Conservation (phyloP, 2,888 invertebrate genomes). For the Augochlorella aurata region DNA sequence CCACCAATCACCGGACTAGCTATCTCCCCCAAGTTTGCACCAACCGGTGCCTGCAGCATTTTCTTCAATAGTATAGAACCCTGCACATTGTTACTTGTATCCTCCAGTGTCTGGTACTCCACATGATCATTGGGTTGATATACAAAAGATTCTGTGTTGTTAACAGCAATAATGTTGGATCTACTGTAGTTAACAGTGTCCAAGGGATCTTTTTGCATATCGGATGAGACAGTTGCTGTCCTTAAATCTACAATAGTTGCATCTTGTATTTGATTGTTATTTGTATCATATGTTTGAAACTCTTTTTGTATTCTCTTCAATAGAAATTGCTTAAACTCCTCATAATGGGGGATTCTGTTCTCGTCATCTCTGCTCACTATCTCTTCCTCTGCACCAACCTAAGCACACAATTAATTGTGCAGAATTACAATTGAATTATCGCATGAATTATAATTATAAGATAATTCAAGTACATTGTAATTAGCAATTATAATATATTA, state of each 20-base stretch:
- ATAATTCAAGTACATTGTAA: neutral
- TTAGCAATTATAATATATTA: neutral
- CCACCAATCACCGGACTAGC: constrained; percentile 72
- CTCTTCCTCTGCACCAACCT: constrained; percentile 78
- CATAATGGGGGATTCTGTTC: constrained; percentile 69
- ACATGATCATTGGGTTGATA: constrained; percentile 48
- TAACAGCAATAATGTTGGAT: constrained; percentile 54
- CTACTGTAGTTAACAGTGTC: constrained; percentile 38
- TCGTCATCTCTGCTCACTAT: constrained; percentile 73
- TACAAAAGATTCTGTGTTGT: constrained; percentile 43
- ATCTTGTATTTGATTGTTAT: constrained; percentile 68
- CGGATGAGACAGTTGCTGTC: constrained; percentile 62
- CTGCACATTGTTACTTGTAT: constrained; percentile 53
- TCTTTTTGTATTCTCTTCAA: constrained; percentile 70
- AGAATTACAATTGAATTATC: neutral
- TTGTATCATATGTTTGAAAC: constrained; percentile 69
- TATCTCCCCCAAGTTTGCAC: constrained; percentile 77
- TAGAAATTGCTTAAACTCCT: constrained; percentile 75
- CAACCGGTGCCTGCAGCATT: constrained; percentile 79
- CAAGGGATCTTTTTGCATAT: constrained; percentile 41
- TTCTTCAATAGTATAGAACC: constrained; percentile 74
- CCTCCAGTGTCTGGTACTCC: constrained; percentile 52
- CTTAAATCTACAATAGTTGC: constrained; percentile 70
- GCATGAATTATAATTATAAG: neutral
- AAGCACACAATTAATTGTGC: neutral